Evolutionary conservation across 2,888 invertebrate species (phyloP).

Genomic region (Tolmerus cingulatus): DNA sequence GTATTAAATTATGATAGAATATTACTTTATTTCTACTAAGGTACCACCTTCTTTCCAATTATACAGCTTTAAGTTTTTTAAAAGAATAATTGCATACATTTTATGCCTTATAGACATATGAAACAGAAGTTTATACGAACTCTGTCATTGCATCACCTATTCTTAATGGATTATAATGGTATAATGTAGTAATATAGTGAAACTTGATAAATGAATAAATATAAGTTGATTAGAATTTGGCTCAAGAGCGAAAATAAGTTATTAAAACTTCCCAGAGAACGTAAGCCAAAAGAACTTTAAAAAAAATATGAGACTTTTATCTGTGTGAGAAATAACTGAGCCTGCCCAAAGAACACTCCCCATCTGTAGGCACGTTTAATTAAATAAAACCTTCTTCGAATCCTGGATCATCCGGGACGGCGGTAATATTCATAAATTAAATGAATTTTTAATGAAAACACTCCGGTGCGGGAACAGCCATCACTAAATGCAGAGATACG

Average conservation of each 20-base stretch:
- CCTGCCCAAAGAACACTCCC: neutral
- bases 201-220: no score
- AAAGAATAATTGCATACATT: no score
- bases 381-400: slow-evolving; percentile 29
- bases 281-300: neutral
- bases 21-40: no score
- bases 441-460: slow-evolving; percentile 42
- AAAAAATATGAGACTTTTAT: neutral
- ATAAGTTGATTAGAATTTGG: neutral
- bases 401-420: neutral
- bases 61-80: no score
- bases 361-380: neutral
- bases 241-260: no score
- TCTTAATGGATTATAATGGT: no score
- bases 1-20: no score
- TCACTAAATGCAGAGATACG: slow-evolving; percentile 39
- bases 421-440: slow-evolving; percentile 38
- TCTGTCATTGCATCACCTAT: no score
- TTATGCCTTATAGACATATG: no score
- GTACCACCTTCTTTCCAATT: no score
- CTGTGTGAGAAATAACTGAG: neutral
- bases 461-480: slow-evolving; percentile 24
- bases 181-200: no score
- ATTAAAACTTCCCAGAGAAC: neutral
- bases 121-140: no score